Base-by-base conservation (phyloP, 2,888 invertebrate genomes). In the Teinopalpus imperialis region DNA sequence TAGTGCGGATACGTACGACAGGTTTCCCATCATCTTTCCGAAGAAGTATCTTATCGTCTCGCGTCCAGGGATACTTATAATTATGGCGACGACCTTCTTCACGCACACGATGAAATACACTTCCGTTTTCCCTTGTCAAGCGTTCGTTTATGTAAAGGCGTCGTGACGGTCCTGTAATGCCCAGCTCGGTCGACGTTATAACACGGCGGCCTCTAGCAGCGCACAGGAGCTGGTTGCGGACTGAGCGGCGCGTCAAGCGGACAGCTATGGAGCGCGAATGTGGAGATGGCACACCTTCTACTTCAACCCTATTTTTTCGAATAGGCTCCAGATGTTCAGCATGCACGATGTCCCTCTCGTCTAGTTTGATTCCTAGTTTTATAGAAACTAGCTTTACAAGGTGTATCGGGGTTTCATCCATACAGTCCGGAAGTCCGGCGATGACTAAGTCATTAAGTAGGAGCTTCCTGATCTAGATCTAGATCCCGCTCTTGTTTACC, bases 21-120 rank as follows among this genome's bases (percentile, higher is more conserved):
- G 16, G 16, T 16, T 16, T 16, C 4, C 16, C 16, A 16, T 16
- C 16, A 4, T 16, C 16, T 16, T 16, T 16, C 4, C 41, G 31
- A 3, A 12, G 35, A 9, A 27, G 29, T 9, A 31, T 21, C 5
- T 40, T 8, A 2, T 42, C 47, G 1, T 42, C 36, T 10, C 18
- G 41, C 1, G 48, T 48, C 48, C 48, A 48, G 2, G 29, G 27
- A 20, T 30, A 48, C 8, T 7, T 20, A 35, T 36, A 48, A 1
- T 12, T 6, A 6, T 8, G 5, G 0, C 1, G 6, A 3, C 26
- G 24, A 1, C 20, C 13, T 3, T 5, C 7, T 10, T 31, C 42
- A 4, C 42, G 36, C 1, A 36, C 42, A 3, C 24, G 30, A 3
- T 13, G 14, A 27, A 48, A 43, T 1, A 48, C 18, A 6, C 1